phyloP scores from a whole-genome alignment of 2,113 vertebrate genomes.

The Leuciscus idus region DNA sequence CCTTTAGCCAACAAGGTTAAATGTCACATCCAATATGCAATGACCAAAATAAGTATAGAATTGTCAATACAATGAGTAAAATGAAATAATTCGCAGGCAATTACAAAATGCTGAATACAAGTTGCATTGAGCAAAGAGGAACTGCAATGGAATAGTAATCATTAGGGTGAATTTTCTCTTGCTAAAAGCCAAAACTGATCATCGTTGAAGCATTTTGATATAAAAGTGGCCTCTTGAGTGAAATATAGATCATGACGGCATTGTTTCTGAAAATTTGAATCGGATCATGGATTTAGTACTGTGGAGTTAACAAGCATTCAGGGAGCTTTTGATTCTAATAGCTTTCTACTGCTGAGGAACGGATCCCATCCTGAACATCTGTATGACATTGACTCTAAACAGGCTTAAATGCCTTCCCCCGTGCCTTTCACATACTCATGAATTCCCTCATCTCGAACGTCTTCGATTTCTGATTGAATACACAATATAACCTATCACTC shows the following conservation, averaged over 20 bases:
- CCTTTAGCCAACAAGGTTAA: not conserved
- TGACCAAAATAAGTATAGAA: not conserved
- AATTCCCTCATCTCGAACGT: constrained; percentile 31
- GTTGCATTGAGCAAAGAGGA: not conserved
- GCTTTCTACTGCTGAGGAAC: constrained; percentile 47
- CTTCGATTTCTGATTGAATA: constrained; percentile 33
- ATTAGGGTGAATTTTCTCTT: not conserved
- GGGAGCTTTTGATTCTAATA: constrained; percentile 53
- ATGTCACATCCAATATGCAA: constrained; percentile 20
- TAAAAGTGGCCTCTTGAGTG: constrained; percentile 31
- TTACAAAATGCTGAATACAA: not conserved
- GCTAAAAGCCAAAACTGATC: constrained; percentile 44
- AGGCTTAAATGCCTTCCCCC: constrained; percentile 31
- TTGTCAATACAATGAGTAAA: constrained; percentile 24
- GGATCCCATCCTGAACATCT: constrained; percentile 44
- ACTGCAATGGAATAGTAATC: constrained; percentile 1
- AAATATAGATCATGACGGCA: constrained; percentile 47
- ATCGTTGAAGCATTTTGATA: constrained; percentile 29
- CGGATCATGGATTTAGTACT: constrained; percentile 28
- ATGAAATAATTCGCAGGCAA: not conserved
- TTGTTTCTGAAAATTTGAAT: constrained; percentile 41
- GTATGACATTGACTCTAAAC: constrained; percentile 37
- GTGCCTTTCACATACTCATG: constrained; percentile 25
- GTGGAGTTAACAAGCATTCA: constrained; percentile 50
- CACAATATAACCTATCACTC: constrained; percentile 32